A percentile compares a stretch with the other conserved stretches of the same genome.
Conservation (phyloP, 2,113 vertebrate species). For the Bos javanicus region DNA sequence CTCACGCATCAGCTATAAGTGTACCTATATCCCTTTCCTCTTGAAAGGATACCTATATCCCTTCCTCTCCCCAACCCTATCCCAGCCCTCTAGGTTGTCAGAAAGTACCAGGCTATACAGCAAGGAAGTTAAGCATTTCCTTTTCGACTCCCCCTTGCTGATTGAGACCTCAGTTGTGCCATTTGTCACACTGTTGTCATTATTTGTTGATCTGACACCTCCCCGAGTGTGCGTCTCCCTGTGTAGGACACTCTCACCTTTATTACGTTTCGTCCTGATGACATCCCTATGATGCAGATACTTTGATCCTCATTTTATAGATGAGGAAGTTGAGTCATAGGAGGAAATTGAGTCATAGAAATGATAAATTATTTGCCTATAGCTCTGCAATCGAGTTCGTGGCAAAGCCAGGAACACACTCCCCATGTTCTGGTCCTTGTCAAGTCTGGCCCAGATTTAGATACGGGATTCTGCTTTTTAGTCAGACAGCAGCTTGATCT, state of each 20-base stretch:
- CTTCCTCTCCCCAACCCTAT: background rate
- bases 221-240: background rate
- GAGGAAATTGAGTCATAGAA: constrained; percentile 2
- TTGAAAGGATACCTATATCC: background rate
- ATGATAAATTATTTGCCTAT: background rate
- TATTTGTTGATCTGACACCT: background rate
- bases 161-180: background rate
- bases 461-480: background rate
- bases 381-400: background rate
- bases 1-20: background rate
- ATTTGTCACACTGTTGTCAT: background rate
- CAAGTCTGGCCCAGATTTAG: background rate
- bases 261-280: background rate
- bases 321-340: constrained; percentile 15
- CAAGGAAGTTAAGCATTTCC: background rate
- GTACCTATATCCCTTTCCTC: background rate
- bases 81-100: background rate
- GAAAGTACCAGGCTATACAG: background rate
- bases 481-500: background rate
- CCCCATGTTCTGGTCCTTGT: background rate
- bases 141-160: background rate
- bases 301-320: constrained; percentile 9
- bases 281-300: background rate
- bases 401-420: background rate
- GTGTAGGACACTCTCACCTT: background rate